Percentiles rank a stretch among this genome's conserved stretches.
Conservation (phyloP, 2,888 invertebrate species). For the Drepanosiphum platanoidis region DNA sequence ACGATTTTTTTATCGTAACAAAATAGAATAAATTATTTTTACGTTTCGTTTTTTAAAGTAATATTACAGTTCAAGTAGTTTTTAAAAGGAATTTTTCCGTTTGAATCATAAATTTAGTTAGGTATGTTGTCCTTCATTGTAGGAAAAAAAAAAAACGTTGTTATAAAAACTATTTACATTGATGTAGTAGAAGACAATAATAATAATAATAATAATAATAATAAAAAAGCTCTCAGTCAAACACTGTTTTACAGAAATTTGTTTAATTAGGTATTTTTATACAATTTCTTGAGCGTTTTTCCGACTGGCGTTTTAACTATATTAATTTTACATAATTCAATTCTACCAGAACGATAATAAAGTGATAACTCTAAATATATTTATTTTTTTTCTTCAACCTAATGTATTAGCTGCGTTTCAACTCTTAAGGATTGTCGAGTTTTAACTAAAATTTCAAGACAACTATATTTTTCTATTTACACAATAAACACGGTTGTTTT, state of each 20-base stretch:
- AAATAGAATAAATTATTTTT: too few species aligned
- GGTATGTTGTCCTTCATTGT: too few species aligned
- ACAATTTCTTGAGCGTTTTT: neutral
- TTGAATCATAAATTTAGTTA: too few species aligned
- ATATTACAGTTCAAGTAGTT: too few species aligned
- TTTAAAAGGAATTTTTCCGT: too few species aligned
- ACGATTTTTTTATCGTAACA: too few species aligned
- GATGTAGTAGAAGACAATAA: neutral
- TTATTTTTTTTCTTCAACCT: neutral
- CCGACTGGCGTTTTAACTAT: neutral
- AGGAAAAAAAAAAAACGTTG: too few species aligned
- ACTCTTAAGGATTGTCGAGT: neutral
- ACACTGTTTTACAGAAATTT: neutral
- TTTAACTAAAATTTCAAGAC: too few species aligned
- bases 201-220: too few species aligned
- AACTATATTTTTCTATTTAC: too few species aligned
- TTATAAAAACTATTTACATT: neutral
- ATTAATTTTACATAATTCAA: neutral
- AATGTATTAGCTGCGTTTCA: neutral
- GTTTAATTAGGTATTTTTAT: neutral
- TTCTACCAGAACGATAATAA: neutral
- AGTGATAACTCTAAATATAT: neutral
- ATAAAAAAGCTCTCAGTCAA: neutral
- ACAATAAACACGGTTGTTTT: too few species aligned
- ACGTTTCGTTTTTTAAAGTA: too few species aligned